phyloP scores from a whole-genome alignment of 2,797 vertebrate genomes.

The Periparus ater region DNA sequence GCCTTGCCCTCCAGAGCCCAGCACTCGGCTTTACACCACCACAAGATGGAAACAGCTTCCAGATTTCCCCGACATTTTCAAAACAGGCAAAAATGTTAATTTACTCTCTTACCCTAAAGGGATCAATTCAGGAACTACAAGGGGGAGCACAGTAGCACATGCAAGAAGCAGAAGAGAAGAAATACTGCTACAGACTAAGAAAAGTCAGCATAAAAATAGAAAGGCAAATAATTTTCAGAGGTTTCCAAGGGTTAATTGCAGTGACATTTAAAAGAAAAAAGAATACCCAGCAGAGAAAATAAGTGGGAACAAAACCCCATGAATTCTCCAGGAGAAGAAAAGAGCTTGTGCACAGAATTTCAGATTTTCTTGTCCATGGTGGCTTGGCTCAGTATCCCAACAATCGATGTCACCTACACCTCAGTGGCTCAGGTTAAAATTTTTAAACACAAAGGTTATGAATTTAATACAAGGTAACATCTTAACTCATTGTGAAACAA shows the following conservation, averaged over 20 bases:
- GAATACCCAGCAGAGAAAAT: background rate
- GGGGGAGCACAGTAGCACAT: background rate
- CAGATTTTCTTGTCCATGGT: background rate
- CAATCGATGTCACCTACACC: fast-evolving
- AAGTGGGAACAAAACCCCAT: background rate
- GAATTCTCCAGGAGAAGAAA: background rate
- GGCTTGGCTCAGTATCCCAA: background rate
- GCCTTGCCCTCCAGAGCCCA: background rate
- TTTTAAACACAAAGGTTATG: background rate
- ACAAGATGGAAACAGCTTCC: background rate
- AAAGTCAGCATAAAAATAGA: background rate
- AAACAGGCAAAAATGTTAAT: background rate
- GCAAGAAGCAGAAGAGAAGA: background rate
- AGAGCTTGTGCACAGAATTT: background rate
- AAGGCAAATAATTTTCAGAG: background rate
- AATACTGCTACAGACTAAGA: background rate
- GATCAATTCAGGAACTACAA: background rate
- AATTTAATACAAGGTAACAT: background rate
- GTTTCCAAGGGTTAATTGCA: constrained; percentile 16
- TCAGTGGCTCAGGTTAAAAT: background rate
- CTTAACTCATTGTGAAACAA: background rate
- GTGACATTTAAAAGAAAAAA: background rate
- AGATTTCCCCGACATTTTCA: background rate
- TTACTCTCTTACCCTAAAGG: background rate
- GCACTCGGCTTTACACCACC: too few species aligned